These are phyloP conservation scores for Orthochromis indermauri DNA, from an alignment of 2,113 vertebrate genomes.

Conservation along the genomic window DNA sequence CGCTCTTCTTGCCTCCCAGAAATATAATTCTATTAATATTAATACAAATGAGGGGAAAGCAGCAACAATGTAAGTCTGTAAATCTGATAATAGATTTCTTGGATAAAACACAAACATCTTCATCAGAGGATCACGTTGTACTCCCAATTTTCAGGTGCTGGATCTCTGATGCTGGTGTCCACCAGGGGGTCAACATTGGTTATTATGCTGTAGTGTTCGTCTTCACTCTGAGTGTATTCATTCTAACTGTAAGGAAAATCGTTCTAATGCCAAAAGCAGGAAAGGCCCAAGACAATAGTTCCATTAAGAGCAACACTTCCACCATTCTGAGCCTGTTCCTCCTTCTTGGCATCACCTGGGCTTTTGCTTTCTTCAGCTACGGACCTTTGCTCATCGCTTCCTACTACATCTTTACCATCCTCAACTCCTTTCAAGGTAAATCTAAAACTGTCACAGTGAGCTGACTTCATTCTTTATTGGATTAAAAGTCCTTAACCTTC, in stretches of 20 bases:
- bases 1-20: not conserved
- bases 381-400: constrained; percentile 3
- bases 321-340: constrained; percentile 25
- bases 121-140: not conserved
- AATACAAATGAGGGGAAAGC: not conserved
- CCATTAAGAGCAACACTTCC: not conserved
- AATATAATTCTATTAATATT: constrained; percentile 13
- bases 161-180: constrained; percentile 21
- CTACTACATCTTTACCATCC: constrained; percentile 54
- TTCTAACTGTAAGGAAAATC: not conserved
- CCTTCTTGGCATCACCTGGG: constrained; percentile 55
- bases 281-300: accelerated
- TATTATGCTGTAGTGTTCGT: constrained; percentile 42
- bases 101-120: not conserved
- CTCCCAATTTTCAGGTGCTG: constrained; percentile 42
- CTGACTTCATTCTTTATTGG: accelerated
- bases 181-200: constrained; percentile 37
- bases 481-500: accelerated
- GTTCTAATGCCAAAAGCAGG: accelerated
- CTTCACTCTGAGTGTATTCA: constrained; percentile 21
- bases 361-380: constrained; percentile 50
- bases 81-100: not conserved
- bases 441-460: not conserved
- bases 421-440: constrained; percentile 60
- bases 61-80: constrained; percentile 34